phyloP scores from a whole-genome alignment of 2,888 invertebrate species.

The Drosophila picticornis region DNA sequence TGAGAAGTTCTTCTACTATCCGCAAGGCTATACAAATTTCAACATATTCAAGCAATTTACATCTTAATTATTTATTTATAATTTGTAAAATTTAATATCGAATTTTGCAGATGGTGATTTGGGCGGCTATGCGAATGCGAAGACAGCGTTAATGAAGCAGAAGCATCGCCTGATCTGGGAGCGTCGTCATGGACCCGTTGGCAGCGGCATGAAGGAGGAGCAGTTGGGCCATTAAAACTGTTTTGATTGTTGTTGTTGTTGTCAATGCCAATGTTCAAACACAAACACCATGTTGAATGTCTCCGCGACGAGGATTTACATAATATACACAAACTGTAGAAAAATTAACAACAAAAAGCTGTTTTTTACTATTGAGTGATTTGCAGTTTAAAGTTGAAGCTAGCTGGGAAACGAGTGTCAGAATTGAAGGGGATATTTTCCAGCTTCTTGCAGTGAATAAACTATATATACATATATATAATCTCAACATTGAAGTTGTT shows the following conservation, averaged over 20 bases:
- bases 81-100: not conserved
- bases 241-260: not conserved
- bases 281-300: constrained; percentile 43
- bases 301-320: constrained; percentile 35
- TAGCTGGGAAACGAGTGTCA: not conserved
- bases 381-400: not conserved
- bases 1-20: not conserved
- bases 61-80: not conserved
- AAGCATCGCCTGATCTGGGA: constrained; percentile 99
- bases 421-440: not conserved
- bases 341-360: not conserved
- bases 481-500: not conserved
- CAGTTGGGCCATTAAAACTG: constrained; percentile 58
- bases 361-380: not conserved
- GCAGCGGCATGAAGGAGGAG: constrained; percentile 87
- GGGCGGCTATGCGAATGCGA: constrained; percentile 90
- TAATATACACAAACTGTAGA: constrained; percentile 48
- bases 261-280: not conserved
- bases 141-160: constrained; percentile 96
- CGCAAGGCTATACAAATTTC: not conserved
- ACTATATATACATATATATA: not conserved
- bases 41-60: not conserved
- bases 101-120: constrained; percentile 95
- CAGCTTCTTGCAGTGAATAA: not conserved
- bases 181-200: constrained; percentile 93